A percentile compares a stretch with the other conserved stretches of the same genome.
Evolutionary conservation across 2,797 vertebrate genomes (phyloP).

Genomic region (Ctenochaetus hawaiiensis): DNA sequence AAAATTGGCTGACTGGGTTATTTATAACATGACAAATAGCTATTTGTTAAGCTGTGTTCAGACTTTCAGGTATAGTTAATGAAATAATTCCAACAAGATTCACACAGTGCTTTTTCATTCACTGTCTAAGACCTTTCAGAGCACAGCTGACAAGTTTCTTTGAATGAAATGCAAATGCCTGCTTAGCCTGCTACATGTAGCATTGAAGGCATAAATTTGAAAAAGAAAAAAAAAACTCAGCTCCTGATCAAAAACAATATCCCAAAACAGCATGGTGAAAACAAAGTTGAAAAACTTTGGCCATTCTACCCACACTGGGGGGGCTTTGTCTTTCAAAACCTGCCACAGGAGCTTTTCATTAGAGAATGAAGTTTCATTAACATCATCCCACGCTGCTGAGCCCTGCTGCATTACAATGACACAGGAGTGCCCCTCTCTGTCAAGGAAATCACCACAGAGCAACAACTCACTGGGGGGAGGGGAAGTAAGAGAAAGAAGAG

Average conservation of each 20-base stretch:
- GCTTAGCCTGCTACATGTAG: conserved; percentile 48
- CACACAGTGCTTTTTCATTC: conserved; percentile 37
- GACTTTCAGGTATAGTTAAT: conserved; percentile 27
- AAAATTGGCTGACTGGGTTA: conserved; percentile 35
- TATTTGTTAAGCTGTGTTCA: conserved; percentile 16
- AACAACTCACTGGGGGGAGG: conserved; percentile 76
- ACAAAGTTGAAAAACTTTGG: conserved; percentile 64
- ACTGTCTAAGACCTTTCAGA: conserved; percentile 57
- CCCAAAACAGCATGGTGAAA: conserved; percentile 66
- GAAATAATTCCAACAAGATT: conserved; percentile 41
- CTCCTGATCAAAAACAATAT: conserved; percentile 70
- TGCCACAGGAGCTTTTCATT: conserved; percentile 83
- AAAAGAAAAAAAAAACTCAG: conserved; percentile 5
- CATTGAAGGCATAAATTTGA: conserved; percentile 39
- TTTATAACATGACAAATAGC: conserved; percentile 31
- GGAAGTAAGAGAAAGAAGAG: conserved; percentile 49
- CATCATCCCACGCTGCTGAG: conserved; percentile 81
- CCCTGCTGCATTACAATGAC: conserved; percentile 83
- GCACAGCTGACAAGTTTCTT: conserved; percentile 62
- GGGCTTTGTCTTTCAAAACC: conserved; percentile 83
- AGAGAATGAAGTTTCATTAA: conserved; percentile 86
- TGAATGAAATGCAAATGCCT: conserved; percentile 68
- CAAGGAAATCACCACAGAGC: conserved; percentile 78
- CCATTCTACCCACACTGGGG: conserved; percentile 67
- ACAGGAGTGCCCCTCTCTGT: conserved; percentile 80